Evolutionary conservation across 2,888 invertebrate species (phyloP).

Genomic region (Stenoptilia bipunctidactyla): DNA sequence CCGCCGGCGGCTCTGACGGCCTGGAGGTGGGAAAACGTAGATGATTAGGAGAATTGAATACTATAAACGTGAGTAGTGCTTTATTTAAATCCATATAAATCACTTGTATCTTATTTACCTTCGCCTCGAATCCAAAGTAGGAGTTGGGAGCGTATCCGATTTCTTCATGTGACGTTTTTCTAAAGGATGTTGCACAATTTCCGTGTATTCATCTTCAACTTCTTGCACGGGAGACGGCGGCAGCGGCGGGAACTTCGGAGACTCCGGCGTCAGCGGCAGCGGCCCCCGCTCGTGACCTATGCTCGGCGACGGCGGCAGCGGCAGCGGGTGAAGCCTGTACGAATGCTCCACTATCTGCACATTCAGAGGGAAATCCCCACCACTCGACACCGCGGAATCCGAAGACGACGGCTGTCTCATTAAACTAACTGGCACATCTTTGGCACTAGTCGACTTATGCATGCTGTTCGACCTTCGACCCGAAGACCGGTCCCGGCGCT

Average conservation of each 20-base stretch:
- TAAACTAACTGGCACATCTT: constrained; percentile 75
- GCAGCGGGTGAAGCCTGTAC: constrained; percentile 53
- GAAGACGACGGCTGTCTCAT: constrained; percentile 65
- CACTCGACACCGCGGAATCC: constrained; percentile 63
- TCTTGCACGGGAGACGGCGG: constrained; percentile 89
- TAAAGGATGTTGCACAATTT: constrained; percentile 65
- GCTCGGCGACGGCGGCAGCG: constrained; percentile 54
- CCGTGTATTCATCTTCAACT: constrained; percentile 81
- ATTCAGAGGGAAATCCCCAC: constrained; percentile 72
- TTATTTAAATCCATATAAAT: too few species aligned
- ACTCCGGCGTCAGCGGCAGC: constrained; percentile 60
- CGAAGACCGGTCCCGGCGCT: constrained; percentile 58
- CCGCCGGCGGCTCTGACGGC: constrained; percentile 75
- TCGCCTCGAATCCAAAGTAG: constrained; percentile 56
- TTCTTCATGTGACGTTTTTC: constrained; percentile 60
- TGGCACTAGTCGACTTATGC: constrained; percentile 81
- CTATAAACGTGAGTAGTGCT: too few species aligned
- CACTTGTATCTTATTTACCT: too few species aligned
- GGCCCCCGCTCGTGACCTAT: constrained; percentile 57
- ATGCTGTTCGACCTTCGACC: constrained; percentile 73
- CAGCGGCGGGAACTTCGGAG: constrained; percentile 78
- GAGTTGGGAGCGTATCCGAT: constrained; percentile 70
- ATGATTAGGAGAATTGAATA: too few species aligned
- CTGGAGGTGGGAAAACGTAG: too few species aligned
- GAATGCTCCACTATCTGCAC: constrained; percentile 77